These are phyloP conservation scores for Euplexia lucipara DNA, from an alignment of 2,888 invertebrate species.

Conservation along the genomic window DNA sequence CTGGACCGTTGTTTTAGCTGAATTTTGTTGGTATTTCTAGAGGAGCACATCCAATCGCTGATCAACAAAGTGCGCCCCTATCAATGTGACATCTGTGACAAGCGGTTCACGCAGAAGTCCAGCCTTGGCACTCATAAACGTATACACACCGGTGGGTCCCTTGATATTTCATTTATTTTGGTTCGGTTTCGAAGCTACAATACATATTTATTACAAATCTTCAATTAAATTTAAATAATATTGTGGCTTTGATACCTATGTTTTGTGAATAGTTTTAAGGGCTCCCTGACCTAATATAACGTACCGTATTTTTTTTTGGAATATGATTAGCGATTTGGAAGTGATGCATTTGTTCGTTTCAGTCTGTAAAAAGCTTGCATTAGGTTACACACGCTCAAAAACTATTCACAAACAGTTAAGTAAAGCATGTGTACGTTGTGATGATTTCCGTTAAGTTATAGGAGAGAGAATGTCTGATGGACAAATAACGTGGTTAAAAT, in stretches of 20 bases:
- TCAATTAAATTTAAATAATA: conserved; percentile 39
- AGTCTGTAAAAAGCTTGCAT: conserved; percentile 53
- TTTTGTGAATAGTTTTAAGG: conserved; percentile 91
- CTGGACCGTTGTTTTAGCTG: conserved; percentile 87
- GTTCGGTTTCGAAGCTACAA: conserved; percentile 88
- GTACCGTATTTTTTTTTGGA: conserved; percentile 47
- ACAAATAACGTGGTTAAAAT: conserved; percentile 86
- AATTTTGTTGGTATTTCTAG: conserved; percentile 91
- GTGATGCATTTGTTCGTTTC: conserved; percentile 61
- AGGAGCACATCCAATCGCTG: conserved; percentile 92
- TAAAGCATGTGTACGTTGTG: conserved; percentile 91
- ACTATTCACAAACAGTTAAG: conserved; percentile 90
- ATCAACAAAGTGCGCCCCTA: conserved; percentile 92
- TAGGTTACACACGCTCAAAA: conserved; percentile 90
- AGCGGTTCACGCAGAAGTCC: conserved; percentile 96
- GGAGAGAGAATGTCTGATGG: conserved; percentile 88
- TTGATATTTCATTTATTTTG: conserved; percentile 86
- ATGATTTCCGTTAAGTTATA: conserved; percentile 84
- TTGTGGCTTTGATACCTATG: conserved; percentile 88
- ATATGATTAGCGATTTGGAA: conserved; percentile 79
- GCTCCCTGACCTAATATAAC: conserved; percentile 79
- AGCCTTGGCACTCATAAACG: conserved; percentile 96
- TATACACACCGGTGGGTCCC: conserved; percentile 93
- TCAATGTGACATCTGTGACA: conserved; percentile 95
- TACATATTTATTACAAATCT: conserved; percentile 58